phyloP scores from a whole-genome alignment of 2,888 invertebrate species.

The Acrobasis consociella region DNA sequence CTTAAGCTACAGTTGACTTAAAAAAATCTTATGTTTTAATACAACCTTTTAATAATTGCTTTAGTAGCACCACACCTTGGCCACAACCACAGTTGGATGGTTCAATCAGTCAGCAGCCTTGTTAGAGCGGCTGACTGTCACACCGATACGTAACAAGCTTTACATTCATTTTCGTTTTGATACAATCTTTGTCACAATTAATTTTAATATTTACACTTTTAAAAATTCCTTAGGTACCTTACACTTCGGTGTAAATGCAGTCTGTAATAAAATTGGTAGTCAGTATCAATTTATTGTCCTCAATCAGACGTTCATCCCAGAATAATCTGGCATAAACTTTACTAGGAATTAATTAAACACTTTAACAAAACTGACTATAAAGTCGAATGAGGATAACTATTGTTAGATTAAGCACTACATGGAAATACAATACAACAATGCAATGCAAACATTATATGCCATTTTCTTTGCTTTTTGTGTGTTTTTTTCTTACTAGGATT shows the following conservation, averaged over 20 bases:
- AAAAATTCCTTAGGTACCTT: not conserved
- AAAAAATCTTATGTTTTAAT: not conserved
- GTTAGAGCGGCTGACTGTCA: slow-evolving; percentile 29
- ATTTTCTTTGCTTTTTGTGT: too few species aligned
- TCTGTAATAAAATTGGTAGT: slow-evolving; percentile 33
- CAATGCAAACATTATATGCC: too few species aligned
- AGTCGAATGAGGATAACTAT: slow-evolving; percentile 5
- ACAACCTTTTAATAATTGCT: slow-evolving; percentile 42
- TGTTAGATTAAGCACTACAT: slow-evolving; percentile 4
- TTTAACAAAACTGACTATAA: slow-evolving; percentile 30
- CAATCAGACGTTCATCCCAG: slow-evolving; percentile 32
- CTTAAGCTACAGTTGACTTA: too few species aligned
- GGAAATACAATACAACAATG: too few species aligned
- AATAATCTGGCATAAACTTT: slow-evolving; percentile 26
- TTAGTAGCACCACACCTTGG: too few species aligned
- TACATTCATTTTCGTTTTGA: too few species aligned
- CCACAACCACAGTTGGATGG: slow-evolving; percentile 39
- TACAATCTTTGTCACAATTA: too few species aligned
- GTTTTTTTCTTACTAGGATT: too few species aligned
- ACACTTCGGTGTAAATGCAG: slow-evolving; percentile 28
- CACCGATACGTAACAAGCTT: slow-evolving; percentile 25
- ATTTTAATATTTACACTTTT: too few species aligned
- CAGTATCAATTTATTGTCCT: slow-evolving; percentile 35
- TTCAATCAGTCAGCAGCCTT: slow-evolving; percentile 30
- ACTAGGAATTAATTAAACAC: slow-evolving; percentile 37